Evolutionary conservation across 2,888 invertebrate species (phyloP).

Genomic region (Perithous albicinctus): DNA sequence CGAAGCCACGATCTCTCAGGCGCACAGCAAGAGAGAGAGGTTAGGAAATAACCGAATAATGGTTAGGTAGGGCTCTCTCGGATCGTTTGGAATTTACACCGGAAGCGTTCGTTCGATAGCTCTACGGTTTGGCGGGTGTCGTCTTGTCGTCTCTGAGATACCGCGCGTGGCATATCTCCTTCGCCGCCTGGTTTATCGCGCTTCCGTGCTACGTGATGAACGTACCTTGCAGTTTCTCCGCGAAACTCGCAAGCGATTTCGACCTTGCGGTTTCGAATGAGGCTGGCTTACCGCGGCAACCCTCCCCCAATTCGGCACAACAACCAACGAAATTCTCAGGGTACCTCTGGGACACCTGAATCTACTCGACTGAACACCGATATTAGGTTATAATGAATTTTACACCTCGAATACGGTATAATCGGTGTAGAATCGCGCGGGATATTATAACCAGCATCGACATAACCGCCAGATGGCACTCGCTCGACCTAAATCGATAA

Average conservation of each 20-base stretch:
- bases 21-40: too few relatives aligned
- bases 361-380: conserved; percentile 25
- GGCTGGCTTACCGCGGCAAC: conserved; percentile 8
- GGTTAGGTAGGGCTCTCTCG: neutral
- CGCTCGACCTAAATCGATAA: conserved; percentile 39
- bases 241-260: conserved; percentile 57
- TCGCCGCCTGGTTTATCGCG: conserved; percentile 45
- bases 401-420: conserved; percentile 51
- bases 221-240: conserved; percentile 33
- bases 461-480: conserved; percentile 36
- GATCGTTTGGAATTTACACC: conserved; percentile 51
- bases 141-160: conserved; percentile 34
- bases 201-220: conserved; percentile 29
- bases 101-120: conserved; percentile 42
- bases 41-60: neutral
- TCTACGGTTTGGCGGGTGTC: neutral
- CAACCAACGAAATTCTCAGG: conserved; percentile 3
- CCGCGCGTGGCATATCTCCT: conserved; percentile 15
- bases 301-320: neutral
- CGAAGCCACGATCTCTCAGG: neutral
- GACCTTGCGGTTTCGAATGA: conserved; percentile 56
- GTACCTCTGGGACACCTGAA: conserved; percentile 16
- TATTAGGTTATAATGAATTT: conserved; percentile 49
- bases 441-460: conserved; percentile 29
- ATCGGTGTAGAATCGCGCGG: conserved; percentile 57